phyloP scores from a whole-genome alignment of 2,888 invertebrate genomes.

The Neelides folsomi region DNA sequence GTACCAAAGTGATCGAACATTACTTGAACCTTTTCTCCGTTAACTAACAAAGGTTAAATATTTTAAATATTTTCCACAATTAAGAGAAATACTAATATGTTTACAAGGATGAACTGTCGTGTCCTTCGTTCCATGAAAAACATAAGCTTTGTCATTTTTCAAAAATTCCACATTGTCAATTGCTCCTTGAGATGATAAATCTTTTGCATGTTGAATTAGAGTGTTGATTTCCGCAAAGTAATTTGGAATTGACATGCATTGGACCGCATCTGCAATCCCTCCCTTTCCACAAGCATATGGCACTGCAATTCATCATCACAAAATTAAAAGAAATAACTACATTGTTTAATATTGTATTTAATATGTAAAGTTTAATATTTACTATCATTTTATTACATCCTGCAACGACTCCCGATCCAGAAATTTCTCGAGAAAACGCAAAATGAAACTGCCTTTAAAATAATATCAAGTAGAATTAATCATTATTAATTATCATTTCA shows the following conservation, averaged over 20 bases:
- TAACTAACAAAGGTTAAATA: not conserved
- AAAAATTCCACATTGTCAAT: not conserved
- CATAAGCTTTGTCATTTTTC: not conserved
- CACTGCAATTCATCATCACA: too few relatives aligned
- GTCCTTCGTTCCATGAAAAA: not conserved
- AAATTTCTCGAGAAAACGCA: too few relatives aligned
- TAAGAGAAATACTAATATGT: not conserved
- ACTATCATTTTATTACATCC: too few relatives aligned
- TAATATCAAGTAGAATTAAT: too few relatives aligned
- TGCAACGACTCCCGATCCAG: too few relatives aligned
- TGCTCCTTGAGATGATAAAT: not conserved
- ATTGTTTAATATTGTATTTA: too few relatives aligned
- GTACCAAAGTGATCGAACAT: constrained; percentile 1
- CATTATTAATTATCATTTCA: too few relatives aligned
- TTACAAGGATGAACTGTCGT: not conserved
- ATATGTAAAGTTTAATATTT: too few relatives aligned
- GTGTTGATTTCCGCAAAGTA: not conserved
- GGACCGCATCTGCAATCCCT: constrained; percentile 3
- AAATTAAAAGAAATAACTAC: too few relatives aligned
- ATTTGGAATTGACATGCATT: constrained; percentile 5
- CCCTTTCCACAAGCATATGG: constrained; percentile 5
- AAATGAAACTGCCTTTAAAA: too few relatives aligned
- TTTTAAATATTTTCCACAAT: too few relatives aligned
- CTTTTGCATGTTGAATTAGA: not conserved
- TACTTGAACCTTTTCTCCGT: not conserved